Evolutionary conservation across 2,888 invertebrate species (phyloP), one percentile per base, ranked within the genome.

Genomic region (Trissolcus japonicus): DNA sequence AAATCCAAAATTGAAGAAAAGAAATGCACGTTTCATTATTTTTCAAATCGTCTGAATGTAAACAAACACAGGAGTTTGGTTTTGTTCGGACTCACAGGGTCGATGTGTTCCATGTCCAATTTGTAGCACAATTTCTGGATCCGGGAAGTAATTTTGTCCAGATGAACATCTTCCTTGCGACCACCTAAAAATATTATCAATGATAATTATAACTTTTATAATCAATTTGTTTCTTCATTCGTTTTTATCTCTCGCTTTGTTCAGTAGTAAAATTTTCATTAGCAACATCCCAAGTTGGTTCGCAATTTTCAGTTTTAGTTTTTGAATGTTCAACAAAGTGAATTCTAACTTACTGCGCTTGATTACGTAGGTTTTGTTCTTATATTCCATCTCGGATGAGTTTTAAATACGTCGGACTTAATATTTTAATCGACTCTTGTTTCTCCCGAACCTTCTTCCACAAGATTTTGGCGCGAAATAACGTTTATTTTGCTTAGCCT

Each of bases 61-160:
- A 46, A 46, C 46, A 46, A 46, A 46, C 46, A 46, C 46, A 46
- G 19, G 11, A 9, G 35, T 35, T 35, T 9, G 7, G 6, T 35
- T 35, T 11, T 11, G 35, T 35, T 35, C 6, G 17, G 71, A 91
- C 93, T 93, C 92, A 98, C 98, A 35, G 99, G 98, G 88, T 98
- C 98, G 21, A 99, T 94, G 91, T 95, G 98, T 80, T 98, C 97
- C 94, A 95, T 95, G 88, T 99, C 96, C 60, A 99, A 91, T 19
- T 97, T 97, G 91, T 98, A 98, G 87, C 98, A 98, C 68, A 99
- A 91, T 87, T 98, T 98, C 84, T 95, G 94, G 57, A 99, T 96
- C 84, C 99, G 92, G 0, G 97, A 97, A 0, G 99, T 99, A 76
- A 99, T 99, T 92, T 99, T 99, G 89, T 99, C 99, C 87, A 98